Base-by-base conservation (phyloP, 23 tunicate species). In the Trididemnum nubilum region DNA sequence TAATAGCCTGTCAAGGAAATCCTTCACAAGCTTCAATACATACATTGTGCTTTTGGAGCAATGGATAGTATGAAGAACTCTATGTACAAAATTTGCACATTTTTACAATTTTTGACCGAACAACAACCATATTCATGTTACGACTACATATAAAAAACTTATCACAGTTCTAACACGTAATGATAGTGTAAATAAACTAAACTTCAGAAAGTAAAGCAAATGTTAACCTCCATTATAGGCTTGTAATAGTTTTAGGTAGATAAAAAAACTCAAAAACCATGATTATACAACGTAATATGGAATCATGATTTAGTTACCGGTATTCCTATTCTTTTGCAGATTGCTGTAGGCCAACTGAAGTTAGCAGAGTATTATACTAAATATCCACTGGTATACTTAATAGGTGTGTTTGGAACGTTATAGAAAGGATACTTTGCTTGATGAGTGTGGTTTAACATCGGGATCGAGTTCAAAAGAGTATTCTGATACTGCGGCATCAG, bases 331-430 rank as follows among this genome's bases (percentile, higher is more conserved):
- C 25, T 63, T 63, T 63, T 63, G 19, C 69, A 63, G 69, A 63
- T n/a, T 63, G 69, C 25, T 63, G 69, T 63, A 63, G n/a, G 69
- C 28, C n/a, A 63, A 63, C 69, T 63, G 69, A 24, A 63, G 69
- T 26, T 63, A 15, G n/a, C n/a, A 18, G 25, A 4, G 5, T 26
- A 63, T 4, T 63, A 26, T n/a, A 63, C 28, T 21, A 26, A 22
- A 21, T 24, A 63, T 24, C n/a, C 27, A n/a, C n/a, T n/a, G n/a
- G 69, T 63, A 63, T 21, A 63, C 69, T 24, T 63, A 15, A 63
- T 63, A 63, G n/a, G 22, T 63, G 25, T 63, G 19, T 15, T 63
- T 63, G 25, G 22, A 63, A 15, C 69, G n/a, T 63, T 22, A n/a
- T 63, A 63, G n/a, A 63, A 63, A 15, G 69, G n/a, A 26, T 18